Conservation (phyloP, 2,113 vertebrate genomes). For the Colossoma macropomum region DNA sequence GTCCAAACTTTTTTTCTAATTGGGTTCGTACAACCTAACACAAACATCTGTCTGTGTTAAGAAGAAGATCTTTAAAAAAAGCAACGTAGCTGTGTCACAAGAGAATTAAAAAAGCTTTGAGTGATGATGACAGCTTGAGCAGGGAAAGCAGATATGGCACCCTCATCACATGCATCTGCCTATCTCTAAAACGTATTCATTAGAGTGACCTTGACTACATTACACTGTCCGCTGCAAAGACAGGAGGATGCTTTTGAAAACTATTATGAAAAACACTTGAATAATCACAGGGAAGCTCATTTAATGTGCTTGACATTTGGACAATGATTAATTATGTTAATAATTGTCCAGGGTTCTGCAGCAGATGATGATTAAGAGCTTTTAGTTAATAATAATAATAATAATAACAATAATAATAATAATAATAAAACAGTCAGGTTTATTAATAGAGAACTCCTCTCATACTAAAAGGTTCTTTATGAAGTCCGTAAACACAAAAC, state of each 20-base stretch:
- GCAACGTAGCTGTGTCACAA: neutral
- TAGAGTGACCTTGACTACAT: constrained; percentile 72
- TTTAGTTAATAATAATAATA: constrained; percentile 62
- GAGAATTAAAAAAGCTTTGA: constrained; percentile 2
- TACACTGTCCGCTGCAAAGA: constrained; percentile 41
- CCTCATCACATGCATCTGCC: constrained; percentile 17
- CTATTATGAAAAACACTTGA: constrained; percentile 45
- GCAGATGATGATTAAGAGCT: constrained; percentile 67
- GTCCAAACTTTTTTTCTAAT: too few species aligned
- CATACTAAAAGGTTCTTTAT: too few species aligned
- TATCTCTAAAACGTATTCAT: constrained; percentile 12
- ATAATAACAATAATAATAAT: neutral
- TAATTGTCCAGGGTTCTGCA: constrained; percentile 74
- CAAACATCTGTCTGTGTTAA: too few species aligned
- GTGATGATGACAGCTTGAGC: constrained; percentile 16
- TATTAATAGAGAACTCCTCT: too few species aligned
- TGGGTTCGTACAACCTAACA: too few species aligned
- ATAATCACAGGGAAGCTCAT: constrained; percentile 66
- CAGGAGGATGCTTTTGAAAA: constrained; percentile 43
- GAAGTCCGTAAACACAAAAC: too few species aligned
- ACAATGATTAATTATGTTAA: constrained; percentile 78
- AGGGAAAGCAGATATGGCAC: constrained; percentile 16
- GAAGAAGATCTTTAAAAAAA: neutral
- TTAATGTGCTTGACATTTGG: constrained; percentile 69
- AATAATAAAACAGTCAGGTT: too few species aligned